These are phyloP conservation scores for Zingel zingel DNA, from an alignment of 2,113 vertebrate genomes.

Conservation along the genomic window DNA sequence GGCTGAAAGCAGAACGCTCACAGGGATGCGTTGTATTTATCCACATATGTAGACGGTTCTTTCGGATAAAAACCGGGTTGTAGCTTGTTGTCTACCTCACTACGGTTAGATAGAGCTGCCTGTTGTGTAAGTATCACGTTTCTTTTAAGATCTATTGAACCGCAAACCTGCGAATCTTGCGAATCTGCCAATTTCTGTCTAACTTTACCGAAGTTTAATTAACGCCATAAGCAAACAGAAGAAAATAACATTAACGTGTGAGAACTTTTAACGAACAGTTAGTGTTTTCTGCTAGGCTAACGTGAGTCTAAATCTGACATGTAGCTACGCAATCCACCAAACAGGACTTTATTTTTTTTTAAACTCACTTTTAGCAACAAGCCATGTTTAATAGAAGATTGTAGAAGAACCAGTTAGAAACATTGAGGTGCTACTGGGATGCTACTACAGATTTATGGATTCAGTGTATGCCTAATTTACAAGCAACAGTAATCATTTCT, in stretches of 20 bases:
- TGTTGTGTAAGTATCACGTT: too few species aligned
- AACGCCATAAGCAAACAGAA: not conserved
- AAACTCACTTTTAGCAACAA: not conserved
- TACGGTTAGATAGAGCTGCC: too few species aligned
- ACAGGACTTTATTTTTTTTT: not conserved
- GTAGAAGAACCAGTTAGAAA: not conserved
- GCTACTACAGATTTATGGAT: not conserved
- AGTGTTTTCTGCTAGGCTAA: not conserved
- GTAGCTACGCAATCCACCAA: fast-evolving
- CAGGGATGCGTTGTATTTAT: too few species aligned
- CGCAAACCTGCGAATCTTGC: too few species aligned
- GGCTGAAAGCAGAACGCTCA: too few species aligned
- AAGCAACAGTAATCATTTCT: not conserved
- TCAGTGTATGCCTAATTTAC: not conserved
- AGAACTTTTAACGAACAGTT: not conserved
- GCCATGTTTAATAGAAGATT: too few species aligned
- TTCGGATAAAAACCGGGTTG: too few species aligned
- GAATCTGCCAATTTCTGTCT: too few species aligned
- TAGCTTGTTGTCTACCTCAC: too few species aligned
- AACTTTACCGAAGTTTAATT: too few species aligned
- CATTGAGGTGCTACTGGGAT: not conserved
- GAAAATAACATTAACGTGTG: not conserved
- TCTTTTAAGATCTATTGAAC: too few species aligned
- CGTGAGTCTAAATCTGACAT: not conserved
- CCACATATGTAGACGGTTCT: too few species aligned